Conservation (phyloP, 2,888 invertebrate genomes). For the Mactromeris polynyma region DNA sequence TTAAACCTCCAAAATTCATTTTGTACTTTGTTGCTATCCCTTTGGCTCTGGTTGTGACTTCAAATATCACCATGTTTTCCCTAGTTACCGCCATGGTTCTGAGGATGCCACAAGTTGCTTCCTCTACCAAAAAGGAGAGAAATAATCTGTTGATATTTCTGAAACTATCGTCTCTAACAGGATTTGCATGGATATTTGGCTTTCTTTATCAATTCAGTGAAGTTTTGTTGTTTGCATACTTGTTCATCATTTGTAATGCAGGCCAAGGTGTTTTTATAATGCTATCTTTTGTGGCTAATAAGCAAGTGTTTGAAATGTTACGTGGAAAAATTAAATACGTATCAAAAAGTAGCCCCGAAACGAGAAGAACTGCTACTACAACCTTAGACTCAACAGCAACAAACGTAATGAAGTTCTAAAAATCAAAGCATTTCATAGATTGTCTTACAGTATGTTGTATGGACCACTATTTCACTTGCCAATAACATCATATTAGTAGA, state of each 20-base stretch:
- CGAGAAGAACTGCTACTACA: not conserved
- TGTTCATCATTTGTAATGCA: conserved; percentile 54
- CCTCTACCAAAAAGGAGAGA: conserved; percentile 41
- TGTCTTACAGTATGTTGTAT: too few species aligned
- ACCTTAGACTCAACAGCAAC: too few species aligned
- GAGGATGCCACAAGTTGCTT: conserved; percentile 38
- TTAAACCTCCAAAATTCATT: conserved; percentile 35
- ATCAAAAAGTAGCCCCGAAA: not conserved
- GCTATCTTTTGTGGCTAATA: conserved; percentile 59
- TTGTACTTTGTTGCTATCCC: conserved; percentile 55
- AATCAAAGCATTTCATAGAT: too few species aligned
- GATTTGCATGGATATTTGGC: conserved; percentile 58
- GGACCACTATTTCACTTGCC: too few species aligned
- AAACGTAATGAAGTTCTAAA: too few species aligned
- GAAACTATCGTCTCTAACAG: conserved; percentile 60
- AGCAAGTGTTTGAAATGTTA: conserved; percentile 41
- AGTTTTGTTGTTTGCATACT: conserved; percentile 42
- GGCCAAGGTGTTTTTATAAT: conserved; percentile 67
- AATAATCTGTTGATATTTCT: conserved; percentile 56
- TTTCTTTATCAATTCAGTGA: conserved; percentile 55
- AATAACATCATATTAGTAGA: too few species aligned
- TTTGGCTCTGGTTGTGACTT: conserved; percentile 39
- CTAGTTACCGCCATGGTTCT: conserved; percentile 47
- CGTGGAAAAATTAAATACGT: not conserved
- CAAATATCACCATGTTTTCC: conserved; percentile 58